Evolutionary conservation across 2,113 vertebrate species (phyloP).

Genomic region (Recurvirostra avosetta): DNA sequence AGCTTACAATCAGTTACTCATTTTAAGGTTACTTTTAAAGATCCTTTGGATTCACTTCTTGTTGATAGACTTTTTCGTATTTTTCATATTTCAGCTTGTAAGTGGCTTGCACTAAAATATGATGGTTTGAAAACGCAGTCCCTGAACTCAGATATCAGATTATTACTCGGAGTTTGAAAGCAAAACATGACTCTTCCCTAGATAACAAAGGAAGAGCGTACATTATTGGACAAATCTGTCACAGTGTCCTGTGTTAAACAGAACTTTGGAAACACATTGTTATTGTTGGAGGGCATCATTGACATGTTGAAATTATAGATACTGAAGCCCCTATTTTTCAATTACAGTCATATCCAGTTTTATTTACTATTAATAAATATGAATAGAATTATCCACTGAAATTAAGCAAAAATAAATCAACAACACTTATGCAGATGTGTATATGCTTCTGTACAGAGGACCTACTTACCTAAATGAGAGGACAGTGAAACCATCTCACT

Average conservation of each 20-base stretch:
- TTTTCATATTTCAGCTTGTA: constrained; percentile 18
- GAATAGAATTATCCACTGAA: background rate
- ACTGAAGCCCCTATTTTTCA: background rate
- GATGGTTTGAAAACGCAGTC: background rate
- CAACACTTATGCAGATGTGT: background rate
- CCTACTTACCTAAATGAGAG: background rate
- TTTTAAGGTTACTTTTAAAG: constrained; percentile 29
- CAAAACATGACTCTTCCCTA: constrained; percentile 1
- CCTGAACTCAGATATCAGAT: constrained; percentile 4
- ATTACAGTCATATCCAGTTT: background rate
- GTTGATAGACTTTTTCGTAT: background rate
- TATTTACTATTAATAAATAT: background rate
- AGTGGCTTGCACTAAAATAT: background rate
- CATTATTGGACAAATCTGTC: background rate
- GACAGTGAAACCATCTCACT: background rate
- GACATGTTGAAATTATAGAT: background rate
- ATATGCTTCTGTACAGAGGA: background rate
- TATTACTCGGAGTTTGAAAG: constrained; percentile 7
- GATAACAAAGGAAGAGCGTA: background rate
- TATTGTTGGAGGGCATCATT: background rate
- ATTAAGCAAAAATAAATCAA: background rate
- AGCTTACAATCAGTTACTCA: constrained; percentile 10
- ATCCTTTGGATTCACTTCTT: background rate
- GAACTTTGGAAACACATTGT: background rate
- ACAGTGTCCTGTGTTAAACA: background rate